phyloP scores from a whole-genome alignment of 2,797 vertebrate genomes.

The Molothrus ater region DNA sequence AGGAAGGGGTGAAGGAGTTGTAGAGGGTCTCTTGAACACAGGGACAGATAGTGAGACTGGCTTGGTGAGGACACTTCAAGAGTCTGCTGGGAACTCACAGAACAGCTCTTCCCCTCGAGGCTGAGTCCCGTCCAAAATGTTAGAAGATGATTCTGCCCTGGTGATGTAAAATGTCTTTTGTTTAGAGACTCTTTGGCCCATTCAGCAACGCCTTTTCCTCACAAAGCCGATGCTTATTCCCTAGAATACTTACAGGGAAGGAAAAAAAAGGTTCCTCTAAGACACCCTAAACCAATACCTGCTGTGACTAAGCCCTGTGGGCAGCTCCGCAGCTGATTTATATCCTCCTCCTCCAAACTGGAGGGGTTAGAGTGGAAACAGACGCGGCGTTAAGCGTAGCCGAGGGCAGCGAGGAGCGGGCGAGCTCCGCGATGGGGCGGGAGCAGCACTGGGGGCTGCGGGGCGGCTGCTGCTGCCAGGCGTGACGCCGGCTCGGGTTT shows the following conservation, averaged over 20 bases:
- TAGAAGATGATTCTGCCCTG: background rate
- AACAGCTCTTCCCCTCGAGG: background rate
- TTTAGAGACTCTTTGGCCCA: background rate
- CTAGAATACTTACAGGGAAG: constrained; percentile 43
- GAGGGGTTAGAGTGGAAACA: constrained; percentile 59
- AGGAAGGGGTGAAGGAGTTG: background rate
- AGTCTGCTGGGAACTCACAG: background rate
- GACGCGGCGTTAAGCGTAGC: constrained; percentile 10
- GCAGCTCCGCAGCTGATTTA: constrained; percentile 60
- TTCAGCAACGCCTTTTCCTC: constrained; percentile 17
- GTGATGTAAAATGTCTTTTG: constrained; percentile 44
- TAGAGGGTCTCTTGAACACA: background rate
- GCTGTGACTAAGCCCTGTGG: constrained; percentile 66
- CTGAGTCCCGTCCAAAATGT: background rate
- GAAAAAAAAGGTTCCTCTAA: constrained; percentile 5
- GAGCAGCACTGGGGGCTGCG: background rate
- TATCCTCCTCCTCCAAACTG: constrained; percentile 19
- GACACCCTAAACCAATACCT: constrained; percentile 64
- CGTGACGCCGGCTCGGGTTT: constrained; percentile 36
- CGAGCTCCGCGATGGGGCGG: background rate
- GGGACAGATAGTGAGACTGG: background rate
- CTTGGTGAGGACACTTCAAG: background rate
- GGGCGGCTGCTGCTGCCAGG: constrained; percentile 47
- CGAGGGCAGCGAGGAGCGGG: background rate
- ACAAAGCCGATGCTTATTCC: constrained; percentile 58